Conservation (phyloP, 2,113 vertebrate species). For the Anoplopoma fimbria region DNA sequence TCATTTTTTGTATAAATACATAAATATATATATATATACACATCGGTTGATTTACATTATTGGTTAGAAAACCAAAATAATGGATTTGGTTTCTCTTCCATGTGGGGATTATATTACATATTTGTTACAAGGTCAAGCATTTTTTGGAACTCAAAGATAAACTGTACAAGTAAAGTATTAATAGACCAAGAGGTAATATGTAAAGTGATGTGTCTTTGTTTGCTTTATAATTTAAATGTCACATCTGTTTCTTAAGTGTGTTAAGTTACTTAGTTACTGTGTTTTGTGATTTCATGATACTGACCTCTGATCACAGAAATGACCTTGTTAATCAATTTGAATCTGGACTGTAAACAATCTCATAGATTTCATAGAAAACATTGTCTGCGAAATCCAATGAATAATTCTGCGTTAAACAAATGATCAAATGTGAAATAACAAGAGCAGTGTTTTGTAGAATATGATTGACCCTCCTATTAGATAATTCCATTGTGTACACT, state of each 20-base stretch:
- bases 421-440: neutral
- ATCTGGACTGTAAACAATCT: slow-evolving; percentile 38
- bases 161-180: neutral
- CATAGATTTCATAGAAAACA: neutral
- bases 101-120: too few relatives aligned
- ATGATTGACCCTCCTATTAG: neutral
- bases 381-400: neutral
- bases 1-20: too few relatives aligned
- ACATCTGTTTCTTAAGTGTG: neutral
- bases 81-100: too few relatives aligned
- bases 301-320: slow-evolving; percentile 33
- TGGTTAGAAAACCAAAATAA: too few relatives aligned
- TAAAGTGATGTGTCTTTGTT: neutral
- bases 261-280: neutral
- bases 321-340: slow-evolving; percentile 32
- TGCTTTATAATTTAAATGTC: neutral
- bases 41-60: too few relatives aligned
- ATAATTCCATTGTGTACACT: neutral
- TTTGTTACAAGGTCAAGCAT: too few relatives aligned
- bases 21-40: too few relatives aligned
- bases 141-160: neutral
- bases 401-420: neutral
- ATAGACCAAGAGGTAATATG: neutral
- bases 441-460: neutral
- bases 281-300: slow-evolving; percentile 43